Conservation (phyloP, 2,797 vertebrate genomes). For the Salmo trutta region DNA sequence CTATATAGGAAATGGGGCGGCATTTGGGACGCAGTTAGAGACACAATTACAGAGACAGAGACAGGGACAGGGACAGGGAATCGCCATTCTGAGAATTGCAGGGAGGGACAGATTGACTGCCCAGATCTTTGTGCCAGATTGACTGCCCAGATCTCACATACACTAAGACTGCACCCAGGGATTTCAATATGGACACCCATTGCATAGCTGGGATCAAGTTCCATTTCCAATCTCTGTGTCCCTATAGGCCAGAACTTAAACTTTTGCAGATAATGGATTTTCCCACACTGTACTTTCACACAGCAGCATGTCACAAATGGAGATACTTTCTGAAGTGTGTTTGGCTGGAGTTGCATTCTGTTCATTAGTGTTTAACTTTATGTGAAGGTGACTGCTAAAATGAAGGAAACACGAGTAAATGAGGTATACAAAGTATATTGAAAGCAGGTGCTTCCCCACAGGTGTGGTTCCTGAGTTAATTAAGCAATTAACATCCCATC, state of each 20-base stretch:
- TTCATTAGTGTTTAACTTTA: too few relatives aligned
- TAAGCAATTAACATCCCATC: too few relatives aligned
- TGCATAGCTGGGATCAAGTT: conserved; percentile 21
- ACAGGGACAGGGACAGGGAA: neutral
- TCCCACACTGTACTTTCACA: neutral
- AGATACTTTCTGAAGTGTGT: neutral
- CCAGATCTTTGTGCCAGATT: conserved; percentile 6
- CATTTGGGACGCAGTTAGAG: neutral
- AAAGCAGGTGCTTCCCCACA: too few relatives aligned
- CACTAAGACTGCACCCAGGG: too few relatives aligned
- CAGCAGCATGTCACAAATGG: neutral
- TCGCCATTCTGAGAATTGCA: conserved; percentile 1
- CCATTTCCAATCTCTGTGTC: conserved; percentile 19
- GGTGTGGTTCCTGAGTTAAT: too few relatives aligned
- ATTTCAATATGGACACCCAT: neutral
- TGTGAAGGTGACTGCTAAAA: too few relatives aligned
- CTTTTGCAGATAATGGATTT: neutral
- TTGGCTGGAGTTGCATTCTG: neutral
- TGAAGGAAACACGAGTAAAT: too few relatives aligned
- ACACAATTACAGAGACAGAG: conserved; percentile 20
- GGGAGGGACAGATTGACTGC: conserved; percentile 9
- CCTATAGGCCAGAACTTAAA: neutral
- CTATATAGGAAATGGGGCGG: neutral
- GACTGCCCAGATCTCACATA: neutral
- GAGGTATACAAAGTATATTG: too few relatives aligned